Evolutionary conservation across 2,113 vertebrate genomes (phyloP).

Genomic region (Plecotus auritus): DNA sequence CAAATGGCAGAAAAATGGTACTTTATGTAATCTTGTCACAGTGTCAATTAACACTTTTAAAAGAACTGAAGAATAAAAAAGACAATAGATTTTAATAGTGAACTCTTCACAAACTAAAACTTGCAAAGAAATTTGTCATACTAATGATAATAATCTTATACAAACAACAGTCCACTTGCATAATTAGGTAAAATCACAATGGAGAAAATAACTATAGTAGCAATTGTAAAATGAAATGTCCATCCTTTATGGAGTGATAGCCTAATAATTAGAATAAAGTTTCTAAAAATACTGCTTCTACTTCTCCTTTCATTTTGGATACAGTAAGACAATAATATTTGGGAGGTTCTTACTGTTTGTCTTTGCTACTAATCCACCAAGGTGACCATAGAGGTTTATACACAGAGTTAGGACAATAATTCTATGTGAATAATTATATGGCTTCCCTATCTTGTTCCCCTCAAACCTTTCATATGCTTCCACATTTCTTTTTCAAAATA

Average conservation of each 20-base stretch:
- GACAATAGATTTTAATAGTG: not conserved
- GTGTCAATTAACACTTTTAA: not conserved
- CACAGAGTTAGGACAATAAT: not conserved
- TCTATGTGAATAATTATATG: not conserved
- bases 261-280: not conserved
- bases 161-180: not conserved
- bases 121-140: not conserved
- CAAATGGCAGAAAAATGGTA: not conserved
- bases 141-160: conserved; percentile 10
- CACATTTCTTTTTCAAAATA: not conserved
- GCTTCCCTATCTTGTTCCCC: not conserved
- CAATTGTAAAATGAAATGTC: not conserved
- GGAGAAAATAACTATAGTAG: not conserved
- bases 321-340: not conserved
- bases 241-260: not conserved
- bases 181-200: conserved; percentile 19
- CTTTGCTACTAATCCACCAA: not conserved
- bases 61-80: not conserved
- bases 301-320: not conserved
- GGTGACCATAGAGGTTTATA: not conserved
- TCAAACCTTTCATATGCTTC: not conserved
- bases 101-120: not conserved
- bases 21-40: not conserved
- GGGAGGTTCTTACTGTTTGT: not conserved
- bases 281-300: not conserved